Evolutionary conservation across 2,797 vertebrate species (phyloP).

Genomic region (Chelidonichthys spinosus): DNA sequence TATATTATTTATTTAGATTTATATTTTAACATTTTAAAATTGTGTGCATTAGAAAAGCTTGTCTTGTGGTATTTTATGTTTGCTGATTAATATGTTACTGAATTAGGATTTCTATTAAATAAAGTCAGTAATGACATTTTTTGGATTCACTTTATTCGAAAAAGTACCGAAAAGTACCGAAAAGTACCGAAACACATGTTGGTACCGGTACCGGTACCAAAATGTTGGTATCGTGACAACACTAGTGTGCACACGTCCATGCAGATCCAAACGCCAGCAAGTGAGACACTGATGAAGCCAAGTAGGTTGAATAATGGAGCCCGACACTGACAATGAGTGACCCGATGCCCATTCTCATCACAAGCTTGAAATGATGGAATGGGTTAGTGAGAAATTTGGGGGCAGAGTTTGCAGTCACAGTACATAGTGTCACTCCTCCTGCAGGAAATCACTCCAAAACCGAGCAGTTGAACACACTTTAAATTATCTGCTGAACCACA

Average conservation of each 20-base stretch:
- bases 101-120: too few species aligned
- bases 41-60: too few species aligned
- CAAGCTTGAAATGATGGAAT: slow-evolving; percentile 50
- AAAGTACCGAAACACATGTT: too few species aligned
- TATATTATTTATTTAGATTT: too few species aligned
- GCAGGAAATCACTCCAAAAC: slow-evolving; percentile 11
- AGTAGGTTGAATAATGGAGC: slow-evolving; percentile 48
- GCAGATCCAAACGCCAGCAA: slow-evolving; percentile 9
- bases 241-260: neutral
- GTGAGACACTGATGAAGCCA: slow-evolving; percentile 26
- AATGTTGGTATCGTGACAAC: too few species aligned
- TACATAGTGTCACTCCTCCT: slow-evolving; percentile 24
- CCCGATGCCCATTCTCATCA: slow-evolving; percentile 29
- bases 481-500: slow-evolving; percentile 33
- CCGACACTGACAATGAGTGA: slow-evolving; percentile 36
- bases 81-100: too few species aligned
- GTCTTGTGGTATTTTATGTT: too few species aligned
- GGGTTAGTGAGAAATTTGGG: slow-evolving; percentile 19
- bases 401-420: slow-evolving; percentile 22
- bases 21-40: too few species aligned
- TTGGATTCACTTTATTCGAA: too few species aligned
- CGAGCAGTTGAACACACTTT: slow-evolving; percentile 2
- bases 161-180: too few species aligned
- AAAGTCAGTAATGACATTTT: too few species aligned
- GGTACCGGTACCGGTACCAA: too few species aligned